Conservation (phyloP, 2,888 invertebrate species). For the Pollenia labialis region DNA sequence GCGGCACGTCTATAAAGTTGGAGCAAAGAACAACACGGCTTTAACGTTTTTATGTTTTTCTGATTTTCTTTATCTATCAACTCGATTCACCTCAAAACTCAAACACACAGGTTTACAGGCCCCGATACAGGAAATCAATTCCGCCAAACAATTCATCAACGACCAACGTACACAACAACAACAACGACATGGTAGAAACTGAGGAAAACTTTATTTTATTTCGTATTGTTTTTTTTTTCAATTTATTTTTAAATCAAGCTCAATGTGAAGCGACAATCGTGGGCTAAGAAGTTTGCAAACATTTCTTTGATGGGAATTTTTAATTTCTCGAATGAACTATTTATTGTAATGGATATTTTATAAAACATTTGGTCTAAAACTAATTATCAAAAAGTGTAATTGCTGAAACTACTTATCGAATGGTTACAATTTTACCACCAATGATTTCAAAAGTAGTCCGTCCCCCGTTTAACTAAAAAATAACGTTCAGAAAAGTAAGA, state of each 20-base stretch:
- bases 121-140: conserved; percentile 51
- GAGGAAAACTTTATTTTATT: background rate
- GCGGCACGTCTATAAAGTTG: background rate
- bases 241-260: background rate
- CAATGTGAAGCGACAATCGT: background rate
- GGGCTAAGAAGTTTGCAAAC: background rate
- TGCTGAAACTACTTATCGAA: too few species aligned
- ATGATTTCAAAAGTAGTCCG: too few species aligned
- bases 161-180: background rate
- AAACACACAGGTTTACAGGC: background rate
- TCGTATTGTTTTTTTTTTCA: background rate
- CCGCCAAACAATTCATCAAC: conserved; percentile 53
- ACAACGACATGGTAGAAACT: background rate
- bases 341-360: too few species aligned
- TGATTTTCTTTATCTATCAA: conserved; percentile 52
- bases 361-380: too few species aligned
- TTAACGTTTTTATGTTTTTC: conserved; percentile 20
- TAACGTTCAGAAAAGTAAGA: too few species aligned
- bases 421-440: too few species aligned
- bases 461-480: too few species aligned
- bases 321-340: too few species aligned
- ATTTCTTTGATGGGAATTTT: too few species aligned
- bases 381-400: too few species aligned
- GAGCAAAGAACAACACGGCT: conserved; percentile 25
- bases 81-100: conserved; percentile 1